These are phyloP conservation scores for Falco punctatus DNA, from an alignment of 2,113 vertebrate species.

Conservation along the genomic window DNA sequence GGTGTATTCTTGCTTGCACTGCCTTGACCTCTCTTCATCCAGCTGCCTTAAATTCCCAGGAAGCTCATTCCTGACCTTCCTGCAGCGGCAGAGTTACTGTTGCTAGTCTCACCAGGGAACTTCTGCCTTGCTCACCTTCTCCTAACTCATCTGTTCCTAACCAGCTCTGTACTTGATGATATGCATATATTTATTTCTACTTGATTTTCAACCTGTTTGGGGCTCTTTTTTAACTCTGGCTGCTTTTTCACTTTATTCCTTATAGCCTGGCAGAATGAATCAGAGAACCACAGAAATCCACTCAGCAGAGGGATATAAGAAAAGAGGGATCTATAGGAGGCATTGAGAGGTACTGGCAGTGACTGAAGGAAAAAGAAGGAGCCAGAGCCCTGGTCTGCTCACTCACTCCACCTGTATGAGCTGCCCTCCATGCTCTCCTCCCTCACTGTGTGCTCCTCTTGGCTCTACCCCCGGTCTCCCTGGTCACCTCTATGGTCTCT, in stretches of 20 bases:
- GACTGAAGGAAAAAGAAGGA: neutral
- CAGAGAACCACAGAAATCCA: neutral
- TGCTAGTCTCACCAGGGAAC: neutral
- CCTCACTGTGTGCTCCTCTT: neutral
- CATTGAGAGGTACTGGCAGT: neutral
- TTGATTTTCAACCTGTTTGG: neutral
- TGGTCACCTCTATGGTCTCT: neutral
- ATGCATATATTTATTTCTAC: neutral
- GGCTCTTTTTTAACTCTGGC: neutral
- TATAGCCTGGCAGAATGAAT: neutral
- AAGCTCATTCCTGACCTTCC: neutral
- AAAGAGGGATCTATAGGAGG: neutral
- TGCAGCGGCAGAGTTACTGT: neutral
- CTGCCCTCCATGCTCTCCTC: neutral
- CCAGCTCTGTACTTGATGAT: neutral
- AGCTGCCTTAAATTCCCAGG: neutral
- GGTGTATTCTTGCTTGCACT: neutral
- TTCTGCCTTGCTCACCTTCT: neutral
- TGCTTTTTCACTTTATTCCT: neutral
- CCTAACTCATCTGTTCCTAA: neutral
- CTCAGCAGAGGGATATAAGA: neutral
- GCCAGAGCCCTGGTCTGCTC: neutral
- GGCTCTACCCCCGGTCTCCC: neutral
- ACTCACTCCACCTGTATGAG: fast-evolving
- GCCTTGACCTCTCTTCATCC: neutral